Conservation (phyloP, 2,113 vertebrate genomes). For the Lathamus discolor region DNA sequence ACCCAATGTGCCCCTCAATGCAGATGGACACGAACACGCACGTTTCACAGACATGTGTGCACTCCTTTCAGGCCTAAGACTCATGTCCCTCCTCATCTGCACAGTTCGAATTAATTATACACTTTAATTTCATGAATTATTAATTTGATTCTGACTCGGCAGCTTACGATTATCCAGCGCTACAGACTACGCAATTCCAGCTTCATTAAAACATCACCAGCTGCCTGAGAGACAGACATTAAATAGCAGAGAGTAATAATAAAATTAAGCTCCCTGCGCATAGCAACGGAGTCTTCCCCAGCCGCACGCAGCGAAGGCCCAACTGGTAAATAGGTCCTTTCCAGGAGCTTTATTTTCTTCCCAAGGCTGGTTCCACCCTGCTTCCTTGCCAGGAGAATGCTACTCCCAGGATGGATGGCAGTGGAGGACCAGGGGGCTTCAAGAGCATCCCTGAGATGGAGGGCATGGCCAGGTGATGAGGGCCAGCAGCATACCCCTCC, state of each 20-base stretch:
- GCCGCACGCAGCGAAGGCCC: conserved; percentile 31
- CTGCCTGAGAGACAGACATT: conserved; percentile 88
- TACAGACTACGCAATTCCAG: conserved; percentile 86
- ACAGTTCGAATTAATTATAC: conserved; percentile 94
- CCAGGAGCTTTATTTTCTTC: conserved; percentile 13
- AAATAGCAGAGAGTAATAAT: conserved; percentile 89
- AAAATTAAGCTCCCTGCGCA: conserved; percentile 81
- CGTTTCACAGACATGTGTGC: neutral
- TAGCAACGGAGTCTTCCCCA: conserved; percentile 73
- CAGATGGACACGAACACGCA: accelerated
- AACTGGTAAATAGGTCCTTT: conserved; percentile 47
- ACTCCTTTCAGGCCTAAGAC: conserved; percentile 58
- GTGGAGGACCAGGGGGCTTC: neutral
- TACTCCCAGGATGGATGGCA: neutral
- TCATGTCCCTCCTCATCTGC: conserved; percentile 78
- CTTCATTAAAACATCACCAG: conserved; percentile 98
- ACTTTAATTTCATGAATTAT: conserved; percentile 99
- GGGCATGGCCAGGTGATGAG: accelerated
- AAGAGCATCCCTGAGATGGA: neutral
- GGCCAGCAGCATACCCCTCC: neutral
- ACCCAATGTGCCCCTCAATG: accelerated
- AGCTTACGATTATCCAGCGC: conserved; percentile 93
- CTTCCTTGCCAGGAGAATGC: neutral
- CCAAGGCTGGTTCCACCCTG: neutral
- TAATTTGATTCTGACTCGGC: conserved; percentile 98